These are phyloP conservation scores for Phenganax stokvisi DNA, from an alignment of 92 coral and sea anemone species.

Conservation along the genomic window DNA sequence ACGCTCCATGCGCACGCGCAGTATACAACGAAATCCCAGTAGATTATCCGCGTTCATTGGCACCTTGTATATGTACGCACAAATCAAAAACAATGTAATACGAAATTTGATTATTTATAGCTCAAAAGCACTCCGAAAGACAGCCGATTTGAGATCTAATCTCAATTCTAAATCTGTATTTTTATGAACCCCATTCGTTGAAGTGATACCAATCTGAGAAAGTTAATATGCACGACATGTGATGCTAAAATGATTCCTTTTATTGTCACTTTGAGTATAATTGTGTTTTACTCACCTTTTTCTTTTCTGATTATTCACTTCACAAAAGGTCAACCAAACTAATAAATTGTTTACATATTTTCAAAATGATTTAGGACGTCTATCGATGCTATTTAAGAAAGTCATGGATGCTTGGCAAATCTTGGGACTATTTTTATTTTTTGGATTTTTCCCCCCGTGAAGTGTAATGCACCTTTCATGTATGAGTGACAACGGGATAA, in stretches of 20 bases:
- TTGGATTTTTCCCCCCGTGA: no score
- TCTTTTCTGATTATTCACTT: background rate
- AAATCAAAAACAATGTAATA: constrained; percentile 21
- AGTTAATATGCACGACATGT: background rate
- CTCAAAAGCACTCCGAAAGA: background rate
- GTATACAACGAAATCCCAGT: constrained; percentile 12
- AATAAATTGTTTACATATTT: background rate
- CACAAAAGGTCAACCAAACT: background rate
- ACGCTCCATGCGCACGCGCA: constrained; percentile 23
- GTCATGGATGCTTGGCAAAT: no score
- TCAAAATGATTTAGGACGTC: background rate
- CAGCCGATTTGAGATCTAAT: background rate
- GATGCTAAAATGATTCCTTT: background rate
- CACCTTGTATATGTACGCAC: constrained; percentile 19
- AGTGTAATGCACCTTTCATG: no score
- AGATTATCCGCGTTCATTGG: constrained; percentile 23
- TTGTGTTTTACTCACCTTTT: background rate
- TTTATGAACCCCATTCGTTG: constrained; percentile 7
- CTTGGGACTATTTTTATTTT: no score
- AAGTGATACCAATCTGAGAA: constrained; percentile 28
- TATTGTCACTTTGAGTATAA: background rate
- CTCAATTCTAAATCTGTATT: background rate
- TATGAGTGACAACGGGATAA: no score
- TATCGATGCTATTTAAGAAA: no score
- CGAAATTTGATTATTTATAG: background rate